Evolutionary conservation across 2,113 vertebrate genomes (phyloP), one percentile per base, ranked within the genome.

Genomic region (Atrichornis clamosus): DNA sequence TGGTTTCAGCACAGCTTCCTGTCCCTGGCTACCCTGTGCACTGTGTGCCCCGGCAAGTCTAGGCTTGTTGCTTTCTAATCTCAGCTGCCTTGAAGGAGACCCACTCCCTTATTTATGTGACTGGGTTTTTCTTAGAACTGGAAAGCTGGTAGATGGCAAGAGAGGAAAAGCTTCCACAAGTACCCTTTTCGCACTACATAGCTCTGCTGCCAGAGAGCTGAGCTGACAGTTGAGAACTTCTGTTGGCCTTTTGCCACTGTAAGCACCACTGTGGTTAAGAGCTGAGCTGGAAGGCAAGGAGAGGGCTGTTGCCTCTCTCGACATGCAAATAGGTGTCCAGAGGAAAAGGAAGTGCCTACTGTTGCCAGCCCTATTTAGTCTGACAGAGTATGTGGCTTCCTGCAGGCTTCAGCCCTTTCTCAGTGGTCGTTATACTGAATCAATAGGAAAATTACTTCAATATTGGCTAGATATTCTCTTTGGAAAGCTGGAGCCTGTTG

Each of bases 281-380:
- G 53, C 82, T 87, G 55, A 81, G 83, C 80, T 97, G 62, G 67
- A 93, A 96, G 90, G 92, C 83, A 94, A 74, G 91, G 74, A 95
- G 52, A 78, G 24, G 47, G 49, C 75, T 81, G 0, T 56, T 87
- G 75, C 39, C 60, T 76, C 67, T 87, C 49, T 35, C 79, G 35
- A 62, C 35, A 23, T 58, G 75, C 69, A 89, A 85, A 80, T 59
- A 2, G 4, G 47, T 76, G 56, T 88, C 82, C 41, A 47, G 77
- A 85, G 86, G 79, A 70, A 93, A 82, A 84, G 84, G 70, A 89
- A 86, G 69, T 47, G 50, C 27, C 80, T 85, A 14, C 14, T 49
- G 33, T 69, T 76, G 72, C 72, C 50, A 77, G 59, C 50, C 14
- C 9, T 4, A 20, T 76, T 93, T 72, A 76, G 44, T 53, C 33